phyloP scores from a whole-genome alignment of 1,140 invertebrate species.

The Drosophila chauvacae region DNA sequence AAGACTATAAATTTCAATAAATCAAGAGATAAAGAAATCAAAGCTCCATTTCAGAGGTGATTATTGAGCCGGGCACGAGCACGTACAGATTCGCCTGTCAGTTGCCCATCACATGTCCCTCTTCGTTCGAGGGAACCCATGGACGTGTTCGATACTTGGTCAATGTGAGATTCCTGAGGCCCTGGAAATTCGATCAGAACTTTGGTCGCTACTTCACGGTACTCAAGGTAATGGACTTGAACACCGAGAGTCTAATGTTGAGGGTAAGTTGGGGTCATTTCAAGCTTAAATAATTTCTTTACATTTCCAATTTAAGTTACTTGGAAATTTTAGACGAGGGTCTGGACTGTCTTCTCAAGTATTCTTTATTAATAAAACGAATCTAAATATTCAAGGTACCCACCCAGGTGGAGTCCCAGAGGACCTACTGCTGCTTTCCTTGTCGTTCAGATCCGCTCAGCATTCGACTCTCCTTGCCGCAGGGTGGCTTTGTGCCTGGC shows the following conservation, averaged over 20 bases:
- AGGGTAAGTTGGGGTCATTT: conserved; percentile 42
- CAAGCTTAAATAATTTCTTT: not conserved
- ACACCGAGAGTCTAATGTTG: conserved; percentile 85
- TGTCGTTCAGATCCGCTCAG: conserved; percentile 66
- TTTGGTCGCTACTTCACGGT: conserved; percentile 90
- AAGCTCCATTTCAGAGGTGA: conserved; percentile 33
- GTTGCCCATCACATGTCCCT: conserved; percentile 87
- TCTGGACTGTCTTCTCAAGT: not conserved
- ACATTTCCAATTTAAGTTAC: not conserved
- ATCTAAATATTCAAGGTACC: conserved; percentile 51
- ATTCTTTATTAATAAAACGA: not conserved
- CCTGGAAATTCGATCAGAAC: conserved; percentile 91
- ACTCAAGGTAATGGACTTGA: conserved; percentile 89
- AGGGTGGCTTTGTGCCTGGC: conserved; percentile 76
- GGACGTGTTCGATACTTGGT: conserved; percentile 89
- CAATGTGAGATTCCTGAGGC: conserved; percentile 88
- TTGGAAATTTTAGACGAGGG: no score
- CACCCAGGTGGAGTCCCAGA: conserved; percentile 52
- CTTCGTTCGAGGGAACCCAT: conserved; percentile 89
- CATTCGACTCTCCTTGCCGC: conserved; percentile 63
- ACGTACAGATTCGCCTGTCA: conserved; percentile 86
- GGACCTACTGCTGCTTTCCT: conserved; percentile 72
- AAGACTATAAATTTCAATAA: conserved; percentile 11
- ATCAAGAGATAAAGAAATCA: conserved; percentile 2
- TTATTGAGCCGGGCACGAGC: conserved; percentile 85